Base-by-base conservation (phyloP, 2,797 vertebrate genomes). In the Eulemur rubriventer region DNA sequence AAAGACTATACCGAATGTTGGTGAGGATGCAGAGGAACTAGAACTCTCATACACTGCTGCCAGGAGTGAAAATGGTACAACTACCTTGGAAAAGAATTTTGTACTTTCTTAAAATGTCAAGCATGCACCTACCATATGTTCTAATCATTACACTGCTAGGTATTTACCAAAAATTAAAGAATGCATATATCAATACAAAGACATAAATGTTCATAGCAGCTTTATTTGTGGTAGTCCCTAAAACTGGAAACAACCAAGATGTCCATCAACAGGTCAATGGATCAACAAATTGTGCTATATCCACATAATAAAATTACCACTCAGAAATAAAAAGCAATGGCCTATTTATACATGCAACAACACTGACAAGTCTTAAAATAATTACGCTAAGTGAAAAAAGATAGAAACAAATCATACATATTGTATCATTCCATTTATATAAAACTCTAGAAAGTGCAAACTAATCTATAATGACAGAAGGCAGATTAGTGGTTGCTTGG, bases 41-140 rank as follows among this genome's bases (percentile, higher is more conserved):
- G 33, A 95, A 88, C 55, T 87, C 20, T 83, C 33, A 72, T 35
- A 79, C 3, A 26, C 20, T 80, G 6, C 28, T 91, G 46, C 70
- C 0, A 50, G 46, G 11, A 89, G 26, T 80, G 41, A 85, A 95
- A 96, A 73, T n/a, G 10, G 73, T 79, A 73, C 9, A 63, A 48
- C 38, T 52, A 69, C 38, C 67, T 84, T 57, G 35, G 46, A 73
- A 80, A 46, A 63, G 2, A 89, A 9, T 72, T 88, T 43, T 57
- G 41, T 38, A 72, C 14, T 72, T 89, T 96, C 80, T 87, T 79
- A 80, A 80, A 89, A 90, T 59, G 10, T 81, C 88, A 92, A 91
- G 43, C 14, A 75, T 52, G 43, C 2, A 81, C 18, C 30, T 63
- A 69, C 69, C 18, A 73, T 76, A 70, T 17, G 12, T 76, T 83